Evolutionary conservation across 2,888 invertebrate genomes (phyloP).

Genomic region (Cremastinae sp.): DNA sequence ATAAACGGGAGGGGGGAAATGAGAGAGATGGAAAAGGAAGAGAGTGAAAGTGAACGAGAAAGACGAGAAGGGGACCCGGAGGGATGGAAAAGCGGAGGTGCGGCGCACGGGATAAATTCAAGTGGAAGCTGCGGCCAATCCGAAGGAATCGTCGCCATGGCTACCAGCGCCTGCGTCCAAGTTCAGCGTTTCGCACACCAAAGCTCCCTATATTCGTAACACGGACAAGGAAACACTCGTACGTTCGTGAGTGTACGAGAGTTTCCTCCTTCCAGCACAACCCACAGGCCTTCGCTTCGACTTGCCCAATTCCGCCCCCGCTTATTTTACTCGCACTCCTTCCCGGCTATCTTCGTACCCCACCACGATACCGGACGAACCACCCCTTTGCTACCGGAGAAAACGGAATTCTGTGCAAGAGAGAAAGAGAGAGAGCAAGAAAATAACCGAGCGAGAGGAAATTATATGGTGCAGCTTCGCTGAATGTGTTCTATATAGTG

Average conservation of each 20-base stretch:
- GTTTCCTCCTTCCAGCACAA: slow-evolving; percentile 44
- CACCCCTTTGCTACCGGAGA: slow-evolving; percentile 29
- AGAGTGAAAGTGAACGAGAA: slow-evolving; percentile 17
- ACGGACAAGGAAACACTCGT: slow-evolving; percentile 35
- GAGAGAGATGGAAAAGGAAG: slow-evolving; percentile 27
- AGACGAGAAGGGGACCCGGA: slow-evolving; percentile 46
- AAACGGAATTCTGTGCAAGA: slow-evolving; percentile 4
- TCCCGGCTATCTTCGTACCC: slow-evolving; percentile 4
- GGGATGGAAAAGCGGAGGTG: slow-evolving; percentile 53
- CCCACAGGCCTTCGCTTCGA: slow-evolving; percentile 49
- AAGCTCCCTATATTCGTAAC: slow-evolving; percentile 25
- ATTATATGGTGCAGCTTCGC: slow-evolving; percentile 24
- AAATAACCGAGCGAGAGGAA: slow-evolving; percentile 24
- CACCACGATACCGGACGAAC: slow-evolving; percentile 24
- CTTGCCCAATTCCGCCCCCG: slow-evolving; percentile 58
- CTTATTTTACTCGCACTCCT: slow-evolving; percentile 38
- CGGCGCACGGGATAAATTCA: slow-evolving; percentile 69
- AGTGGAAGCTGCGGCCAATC: slow-evolving; percentile 79
- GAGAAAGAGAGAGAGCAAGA: slow-evolving; percentile 11
- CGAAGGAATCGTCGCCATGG: slow-evolving; percentile 79
- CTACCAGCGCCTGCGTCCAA: slow-evolving; percentile 78
- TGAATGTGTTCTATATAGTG: background rate
- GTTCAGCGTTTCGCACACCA: slow-evolving; percentile 53
- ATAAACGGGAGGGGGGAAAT: slow-evolving; percentile 63
- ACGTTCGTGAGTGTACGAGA: slow-evolving; percentile 32